phyloP scores from a whole-genome alignment of 2,888 invertebrate species.

The Cerastoderma edule region DNA sequence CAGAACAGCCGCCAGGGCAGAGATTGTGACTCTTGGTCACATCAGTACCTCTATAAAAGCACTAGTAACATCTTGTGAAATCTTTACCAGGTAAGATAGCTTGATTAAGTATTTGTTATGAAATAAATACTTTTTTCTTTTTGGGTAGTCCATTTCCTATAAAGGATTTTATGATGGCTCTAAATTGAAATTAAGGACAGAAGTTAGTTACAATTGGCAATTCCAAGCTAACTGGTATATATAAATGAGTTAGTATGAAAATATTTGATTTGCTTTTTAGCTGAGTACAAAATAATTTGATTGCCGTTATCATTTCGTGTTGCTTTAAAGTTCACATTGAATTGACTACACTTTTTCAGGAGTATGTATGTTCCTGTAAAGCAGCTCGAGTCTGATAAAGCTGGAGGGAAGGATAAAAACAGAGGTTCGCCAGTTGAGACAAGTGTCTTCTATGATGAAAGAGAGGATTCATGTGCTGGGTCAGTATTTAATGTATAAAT shows the following conservation, averaged over 20 bases:
- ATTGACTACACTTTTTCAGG: conserved; percentile 63
- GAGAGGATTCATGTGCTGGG: conserved; percentile 80
- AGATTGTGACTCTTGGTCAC: conserved; percentile 96
- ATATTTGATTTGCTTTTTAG: too few relatives aligned
- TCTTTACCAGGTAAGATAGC: conserved; percentile 91
- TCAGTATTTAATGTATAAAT: too few relatives aligned
- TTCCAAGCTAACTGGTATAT: too few relatives aligned
- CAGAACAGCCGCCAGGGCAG: conserved; percentile 89
- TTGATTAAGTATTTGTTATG: not conserved
- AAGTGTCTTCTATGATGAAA: conserved; percentile 80
- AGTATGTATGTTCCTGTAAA: conserved; percentile 75
- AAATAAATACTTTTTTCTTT: too few relatives aligned
- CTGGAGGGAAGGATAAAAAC: conserved; percentile 65
- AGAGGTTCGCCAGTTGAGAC: conserved; percentile 76
- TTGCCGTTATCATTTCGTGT: too few relatives aligned
- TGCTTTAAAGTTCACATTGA: too few relatives aligned
- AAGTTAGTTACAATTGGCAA: too few relatives aligned
- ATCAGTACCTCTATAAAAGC: conserved; percentile 97
- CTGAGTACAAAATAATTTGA: too few relatives aligned
- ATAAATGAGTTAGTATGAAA: too few relatives aligned
- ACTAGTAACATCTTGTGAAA: conserved; percentile 97
- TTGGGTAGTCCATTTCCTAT: too few relatives aligned
- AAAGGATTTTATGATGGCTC: too few relatives aligned
- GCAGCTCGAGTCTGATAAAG: conserved; percentile 74
- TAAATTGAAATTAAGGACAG: too few relatives aligned